Evolutionary conservation across 2,888 invertebrate species (phyloP).

Genomic region (Aricia artaxerxes): DNA sequence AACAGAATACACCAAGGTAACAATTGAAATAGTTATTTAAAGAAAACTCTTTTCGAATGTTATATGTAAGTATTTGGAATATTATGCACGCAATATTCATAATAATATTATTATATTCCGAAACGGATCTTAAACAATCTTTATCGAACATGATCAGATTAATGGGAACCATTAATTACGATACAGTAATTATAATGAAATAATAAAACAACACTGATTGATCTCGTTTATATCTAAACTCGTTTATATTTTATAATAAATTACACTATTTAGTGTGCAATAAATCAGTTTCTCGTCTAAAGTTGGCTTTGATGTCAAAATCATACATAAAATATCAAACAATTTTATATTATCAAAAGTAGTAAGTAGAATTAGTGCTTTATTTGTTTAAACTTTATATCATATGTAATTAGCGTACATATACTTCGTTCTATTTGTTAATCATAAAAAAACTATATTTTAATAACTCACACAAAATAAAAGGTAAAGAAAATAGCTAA

Average conservation of each 20-base stretch:
- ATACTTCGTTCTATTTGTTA: too few relatives aligned
- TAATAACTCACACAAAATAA: too few relatives aligned
- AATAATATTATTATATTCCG: neutral
- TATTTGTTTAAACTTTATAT: too few relatives aligned
- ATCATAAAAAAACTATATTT: too few relatives aligned
- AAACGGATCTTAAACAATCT: constrained; percentile 12
- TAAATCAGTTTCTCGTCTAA: constrained; percentile 52
- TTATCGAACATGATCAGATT: constrained; percentile 38
- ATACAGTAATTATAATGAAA: constrained; percentile 27
- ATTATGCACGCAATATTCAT: neutral
- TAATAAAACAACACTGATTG: constrained; percentile 43
- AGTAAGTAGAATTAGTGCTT: too few relatives aligned
- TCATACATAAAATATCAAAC: neutral
- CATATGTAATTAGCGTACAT: too few relatives aligned
- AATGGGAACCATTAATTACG: constrained; percentile 26
- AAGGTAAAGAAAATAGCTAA: too few relatives aligned
- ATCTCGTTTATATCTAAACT: constrained; percentile 43
- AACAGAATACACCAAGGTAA: too few relatives aligned
- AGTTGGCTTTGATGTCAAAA: constrained; percentile 44
- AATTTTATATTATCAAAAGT: neutral
- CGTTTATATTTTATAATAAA: constrained; percentile 49
- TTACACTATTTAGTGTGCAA: constrained; percentile 51
- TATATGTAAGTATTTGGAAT: neutral
- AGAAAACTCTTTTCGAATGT: too few relatives aligned
- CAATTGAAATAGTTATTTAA: too few relatives aligned